These are phyloP conservation scores for Cristatella mucedo DNA, from an alignment of 2,888 invertebrate genomes.

Conservation along the genomic window DNA sequence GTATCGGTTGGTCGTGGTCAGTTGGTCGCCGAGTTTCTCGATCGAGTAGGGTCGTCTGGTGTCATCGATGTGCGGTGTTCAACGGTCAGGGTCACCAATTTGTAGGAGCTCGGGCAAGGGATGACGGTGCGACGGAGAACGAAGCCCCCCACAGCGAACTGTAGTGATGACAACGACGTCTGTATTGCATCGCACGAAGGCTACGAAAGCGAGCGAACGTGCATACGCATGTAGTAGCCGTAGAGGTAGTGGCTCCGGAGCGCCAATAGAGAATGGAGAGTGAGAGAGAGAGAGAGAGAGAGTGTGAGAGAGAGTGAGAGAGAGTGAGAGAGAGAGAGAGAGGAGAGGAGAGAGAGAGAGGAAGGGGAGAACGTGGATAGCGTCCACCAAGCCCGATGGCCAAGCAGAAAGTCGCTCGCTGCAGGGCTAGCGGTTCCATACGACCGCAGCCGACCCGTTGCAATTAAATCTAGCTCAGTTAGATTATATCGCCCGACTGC, in stretches of 20 bases:
- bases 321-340: not conserved
- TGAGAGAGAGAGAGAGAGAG: not conserved
- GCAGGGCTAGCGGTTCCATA: no score
- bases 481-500: no score
- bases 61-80: no score
- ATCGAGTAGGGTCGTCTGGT: no score
- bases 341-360: slow-evolving; percentile 1
- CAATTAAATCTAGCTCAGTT: no score
- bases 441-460: no score
- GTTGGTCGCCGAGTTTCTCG: no score
- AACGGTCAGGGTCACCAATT: no score
- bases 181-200: not conserved
- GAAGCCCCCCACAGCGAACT: not conserved
- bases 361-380: no score
- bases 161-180: not conserved
- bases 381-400: no score
- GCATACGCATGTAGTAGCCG: not conserved
- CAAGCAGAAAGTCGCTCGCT: no score
- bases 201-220: not conserved
- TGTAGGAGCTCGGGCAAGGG: not conserved
- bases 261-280: not conserved
- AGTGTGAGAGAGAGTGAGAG: not conserved
- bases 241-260: not conserved
- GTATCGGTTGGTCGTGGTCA: no score
- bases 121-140: not conserved